Percentiles rank a stretch among this genome's conserved stretches.
phyloP scores from a whole-genome alignment of 2,113 vertebrate species.

The Astatotilapia flaviijosephi region DNA sequence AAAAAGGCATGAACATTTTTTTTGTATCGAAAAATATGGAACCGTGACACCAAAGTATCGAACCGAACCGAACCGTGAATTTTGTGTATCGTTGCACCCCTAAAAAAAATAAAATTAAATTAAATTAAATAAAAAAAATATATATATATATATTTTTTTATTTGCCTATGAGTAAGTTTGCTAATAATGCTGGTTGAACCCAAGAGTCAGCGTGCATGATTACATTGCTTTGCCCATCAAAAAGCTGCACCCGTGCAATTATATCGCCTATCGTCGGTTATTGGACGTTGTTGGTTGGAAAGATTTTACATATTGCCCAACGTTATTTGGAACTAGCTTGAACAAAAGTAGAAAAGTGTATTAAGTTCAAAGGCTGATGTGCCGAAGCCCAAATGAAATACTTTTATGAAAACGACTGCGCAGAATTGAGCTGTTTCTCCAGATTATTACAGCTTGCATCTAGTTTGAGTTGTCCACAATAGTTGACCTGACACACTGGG shows the following conservation, averaged over 20 bases:
- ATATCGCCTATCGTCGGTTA: neutral
- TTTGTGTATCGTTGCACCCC: too few relatives aligned
- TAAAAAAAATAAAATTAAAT: too few relatives aligned
- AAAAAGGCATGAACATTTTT: too few relatives aligned
- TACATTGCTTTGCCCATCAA: neutral
- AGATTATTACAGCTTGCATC: neutral
- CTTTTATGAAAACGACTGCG: neutral
- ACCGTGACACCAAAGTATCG: too few relatives aligned
- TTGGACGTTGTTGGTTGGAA: neutral
- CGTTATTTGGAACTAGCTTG: neutral
- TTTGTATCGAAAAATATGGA: too few relatives aligned
- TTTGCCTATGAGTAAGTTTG: neutral
- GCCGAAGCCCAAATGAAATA: neutral
- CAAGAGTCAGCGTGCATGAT: neutral
- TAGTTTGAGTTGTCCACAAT: neutral
- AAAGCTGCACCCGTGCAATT: neutral
- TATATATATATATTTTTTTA: fast-evolving
- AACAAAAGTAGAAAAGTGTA: neutral
- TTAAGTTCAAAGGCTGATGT: neutral
- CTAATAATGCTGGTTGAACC: neutral
- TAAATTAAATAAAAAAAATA: too few relatives aligned
- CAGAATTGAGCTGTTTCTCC: neutral
- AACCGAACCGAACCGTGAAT: too few relatives aligned
- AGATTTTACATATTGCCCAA: neutral
- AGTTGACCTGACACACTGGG: neutral